phyloP scores from a whole-genome alignment of 2,113 vertebrate species.

The Protobothrops mucrosquamatus region DNA sequence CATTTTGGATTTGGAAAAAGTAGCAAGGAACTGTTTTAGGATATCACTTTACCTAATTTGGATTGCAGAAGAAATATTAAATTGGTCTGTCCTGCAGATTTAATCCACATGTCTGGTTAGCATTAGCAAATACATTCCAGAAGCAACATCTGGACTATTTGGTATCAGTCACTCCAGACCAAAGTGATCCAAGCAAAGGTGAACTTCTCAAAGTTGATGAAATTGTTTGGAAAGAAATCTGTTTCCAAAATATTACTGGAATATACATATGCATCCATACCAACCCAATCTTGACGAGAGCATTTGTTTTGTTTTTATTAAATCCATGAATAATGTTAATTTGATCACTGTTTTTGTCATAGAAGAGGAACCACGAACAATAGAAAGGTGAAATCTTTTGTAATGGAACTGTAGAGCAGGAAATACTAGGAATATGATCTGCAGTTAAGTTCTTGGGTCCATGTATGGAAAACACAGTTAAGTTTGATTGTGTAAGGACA shows the following conservation, averaged over 20 bases:
- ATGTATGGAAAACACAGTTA: neutral
- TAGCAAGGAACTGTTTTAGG: neutral
- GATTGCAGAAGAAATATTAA: neutral
- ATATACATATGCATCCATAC: neutral
- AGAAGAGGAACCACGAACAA: neutral
- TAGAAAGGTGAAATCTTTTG: neutral
- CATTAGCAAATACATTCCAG: neutral
- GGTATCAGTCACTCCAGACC: neutral
- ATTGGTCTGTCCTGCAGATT: neutral
- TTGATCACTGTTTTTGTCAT: neutral
- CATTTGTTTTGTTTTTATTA: neutral
- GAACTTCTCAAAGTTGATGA: neutral
- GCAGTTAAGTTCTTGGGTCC: neutral
- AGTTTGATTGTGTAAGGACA: neutral
- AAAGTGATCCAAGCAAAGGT: neutral
- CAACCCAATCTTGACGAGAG: neutral
- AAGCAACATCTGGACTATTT: neutral
- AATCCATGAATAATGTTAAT: neutral
- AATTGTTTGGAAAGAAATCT: neutral
- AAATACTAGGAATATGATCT: neutral
- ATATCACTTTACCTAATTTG: neutral
- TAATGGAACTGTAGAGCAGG: neutral
- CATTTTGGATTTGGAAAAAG: neutral
- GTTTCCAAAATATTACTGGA: neutral
- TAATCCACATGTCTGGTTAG: neutral